Conservation (phyloP, 2,888 invertebrate species). For the Eupeodes luniger region DNA sequence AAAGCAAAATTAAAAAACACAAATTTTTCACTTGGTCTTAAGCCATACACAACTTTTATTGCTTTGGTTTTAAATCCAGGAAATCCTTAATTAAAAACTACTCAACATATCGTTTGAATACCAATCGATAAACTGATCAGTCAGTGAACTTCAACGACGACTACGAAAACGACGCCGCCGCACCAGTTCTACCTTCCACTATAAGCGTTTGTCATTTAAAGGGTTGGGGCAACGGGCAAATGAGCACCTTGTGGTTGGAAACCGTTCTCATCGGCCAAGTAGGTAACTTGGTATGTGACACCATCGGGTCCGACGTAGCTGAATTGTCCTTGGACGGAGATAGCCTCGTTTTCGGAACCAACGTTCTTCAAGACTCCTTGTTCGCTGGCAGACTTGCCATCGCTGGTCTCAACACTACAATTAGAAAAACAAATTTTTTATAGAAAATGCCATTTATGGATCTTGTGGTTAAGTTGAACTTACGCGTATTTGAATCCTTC, state of each 20-base stretch:
- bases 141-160: conserved; percentile 30
- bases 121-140: conserved; percentile 44
- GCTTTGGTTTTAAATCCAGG: conserved; percentile 2
- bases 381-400: conserved; percentile 77
- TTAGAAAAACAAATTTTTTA: not conserved
- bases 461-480: conserved; percentile 79
- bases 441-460: not conserved
- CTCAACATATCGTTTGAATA: conserved; percentile 61
- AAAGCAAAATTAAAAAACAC: no score
- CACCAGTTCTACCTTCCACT: conserved; percentile 1
- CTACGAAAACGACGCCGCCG: not conserved
- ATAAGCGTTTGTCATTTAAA: not conserved
- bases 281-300: conserved; percentile 79
- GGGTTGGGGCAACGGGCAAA: conserved; percentile 78
- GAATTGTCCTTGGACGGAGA: conserved; percentile 80
- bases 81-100: conserved; percentile 44
- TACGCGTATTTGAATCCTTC: conserved; percentile 87
- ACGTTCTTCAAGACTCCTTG: conserved; percentile 78
- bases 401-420: conserved; percentile 79
- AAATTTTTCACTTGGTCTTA: not conserved
- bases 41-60: conserved; percentile 50
- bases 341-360: conserved; percentile 79
- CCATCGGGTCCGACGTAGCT: conserved; percentile 80
- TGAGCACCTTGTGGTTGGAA: conserved; percentile 84
- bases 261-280: conserved; percentile 85